A percentile compares a stretch with the other conserved stretches of the same genome.
phyloP scores from a whole-genome alignment of 30 jellyfish, hydroid and myxozoan genomes.

The Phacellophora camtschatica region DNA sequence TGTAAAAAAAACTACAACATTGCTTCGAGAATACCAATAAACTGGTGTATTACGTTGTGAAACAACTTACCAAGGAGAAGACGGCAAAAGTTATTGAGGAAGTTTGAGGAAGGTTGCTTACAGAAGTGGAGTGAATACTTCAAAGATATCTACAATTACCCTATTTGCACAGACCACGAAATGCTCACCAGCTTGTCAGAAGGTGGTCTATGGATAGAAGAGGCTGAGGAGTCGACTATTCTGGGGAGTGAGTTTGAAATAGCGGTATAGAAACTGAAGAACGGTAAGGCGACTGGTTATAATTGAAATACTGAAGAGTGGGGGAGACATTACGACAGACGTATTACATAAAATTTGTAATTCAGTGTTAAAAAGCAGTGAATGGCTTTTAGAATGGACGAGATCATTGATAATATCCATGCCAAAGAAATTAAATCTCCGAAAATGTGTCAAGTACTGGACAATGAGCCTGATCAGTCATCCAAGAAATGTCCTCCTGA shows the following conservation, averaged over 20 bases:
- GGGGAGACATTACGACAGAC: conserved; percentile 37
- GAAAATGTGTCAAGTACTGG: conserved; percentile 24
- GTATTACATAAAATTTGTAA: conserved; percentile 22
- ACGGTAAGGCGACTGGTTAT: conserved; percentile 61
- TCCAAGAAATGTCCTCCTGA: conserved; percentile 49
- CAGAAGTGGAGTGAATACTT: conserved; percentile 39
- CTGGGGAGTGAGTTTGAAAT: conserved; percentile 15
- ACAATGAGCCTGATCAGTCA: conserved; percentile 60
- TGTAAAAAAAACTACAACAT: conserved; percentile 20
- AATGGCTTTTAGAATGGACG: conserved; percentile 57
- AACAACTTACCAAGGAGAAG: conserved; percentile 41
- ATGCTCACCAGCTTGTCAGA: background rate
- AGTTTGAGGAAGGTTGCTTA: conserved; percentile 26
- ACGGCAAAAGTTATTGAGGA: conserved; percentile 30
- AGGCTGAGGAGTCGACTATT: conserved; percentile 12
- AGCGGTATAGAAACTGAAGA: conserved; percentile 35
- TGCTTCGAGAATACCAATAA: conserved; percentile 10
- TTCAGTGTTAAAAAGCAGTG: conserved; percentile 34
- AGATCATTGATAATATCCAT: conserved; percentile 29
- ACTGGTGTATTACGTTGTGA: conserved; percentile 21
- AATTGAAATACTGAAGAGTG: conserved; percentile 38
- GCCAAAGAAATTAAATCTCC: conserved; percentile 50
- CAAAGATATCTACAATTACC: conserved; percentile 34
- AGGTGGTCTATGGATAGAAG: conserved; percentile 3
- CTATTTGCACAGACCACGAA: conserved; percentile 11